phyloP scores from a whole-genome alignment of 2,888 invertebrate species.

The Chromoteleia sp. region DNA sequence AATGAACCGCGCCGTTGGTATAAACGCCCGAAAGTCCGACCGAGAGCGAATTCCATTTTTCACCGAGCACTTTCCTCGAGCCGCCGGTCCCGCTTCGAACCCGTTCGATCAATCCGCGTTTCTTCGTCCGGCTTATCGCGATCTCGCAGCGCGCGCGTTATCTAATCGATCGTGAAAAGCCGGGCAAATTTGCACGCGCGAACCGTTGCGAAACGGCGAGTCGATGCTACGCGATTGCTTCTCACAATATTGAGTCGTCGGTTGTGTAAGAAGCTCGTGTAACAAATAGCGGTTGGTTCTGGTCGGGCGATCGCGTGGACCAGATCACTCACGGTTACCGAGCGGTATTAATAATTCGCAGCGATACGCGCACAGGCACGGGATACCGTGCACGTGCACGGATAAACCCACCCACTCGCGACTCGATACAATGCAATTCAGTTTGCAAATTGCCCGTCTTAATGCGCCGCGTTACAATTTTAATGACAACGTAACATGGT shows the following conservation, averaged over 20 bases:
- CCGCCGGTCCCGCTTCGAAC: no score
- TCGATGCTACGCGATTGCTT: conserved; percentile 29
- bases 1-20: background rate
- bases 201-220: conserved; percentile 12
- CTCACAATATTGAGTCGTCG: conserved; percentile 20
- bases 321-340: conserved; percentile 61
- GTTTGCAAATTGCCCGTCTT: conserved; percentile 55
- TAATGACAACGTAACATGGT: conserved; percentile 17
- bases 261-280: conserved; percentile 58
- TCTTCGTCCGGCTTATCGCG: background rate
- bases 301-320: conserved; percentile 60
- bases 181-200: conserved; percentile 13
- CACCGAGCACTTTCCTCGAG: conserved; percentile 23
- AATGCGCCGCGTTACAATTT: conserved; percentile 34
- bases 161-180: conserved; percentile 25
- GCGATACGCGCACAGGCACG: conserved; percentile 32
- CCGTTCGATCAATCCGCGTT: background rate
- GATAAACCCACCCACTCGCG: conserved; percentile 53
- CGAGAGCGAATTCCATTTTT: conserved; percentile 18
- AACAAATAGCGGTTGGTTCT: conserved; percentile 57
- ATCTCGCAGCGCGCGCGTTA: conserved; percentile 1
- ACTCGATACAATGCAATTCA: conserved; percentile 52
- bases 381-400: conserved; percentile 38
- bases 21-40: no score
- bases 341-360: conserved; percentile 59